A percentile compares a stretch with the other conserved stretches of the same genome.
phyloP scores from a whole-genome alignment of 2,113 vertebrate genomes.

The Sylvietta virens region DNA sequence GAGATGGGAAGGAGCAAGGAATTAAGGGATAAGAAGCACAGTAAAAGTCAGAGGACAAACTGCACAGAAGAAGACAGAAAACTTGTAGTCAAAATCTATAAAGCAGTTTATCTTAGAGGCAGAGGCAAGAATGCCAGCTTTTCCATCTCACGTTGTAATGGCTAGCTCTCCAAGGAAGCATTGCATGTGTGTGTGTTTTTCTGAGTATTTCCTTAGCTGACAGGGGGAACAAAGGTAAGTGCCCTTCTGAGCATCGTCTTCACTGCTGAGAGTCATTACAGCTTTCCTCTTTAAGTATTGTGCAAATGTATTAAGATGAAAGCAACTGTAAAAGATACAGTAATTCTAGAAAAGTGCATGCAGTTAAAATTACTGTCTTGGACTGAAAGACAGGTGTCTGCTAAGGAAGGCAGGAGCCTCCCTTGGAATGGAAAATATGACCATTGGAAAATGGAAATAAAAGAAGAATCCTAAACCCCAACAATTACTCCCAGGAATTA shows the following conservation, averaged over 20 bases:
- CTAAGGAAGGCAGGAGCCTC: not conserved
- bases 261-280: not conserved
- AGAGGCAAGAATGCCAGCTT: not conserved
- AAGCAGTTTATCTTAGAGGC: not conserved
- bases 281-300: not conserved
- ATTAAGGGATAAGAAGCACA: not conserved
- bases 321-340: not conserved
- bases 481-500: not conserved
- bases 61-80: not conserved
- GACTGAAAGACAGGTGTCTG: not conserved
- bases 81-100: not conserved
- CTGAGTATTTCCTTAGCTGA: not conserved
- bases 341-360: not conserved
- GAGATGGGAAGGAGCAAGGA: not conserved
- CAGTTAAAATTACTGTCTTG: not conserved
- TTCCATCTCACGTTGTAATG: not conserved
- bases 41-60: not conserved
- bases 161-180: not conserved
- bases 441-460: too few relatives aligned
- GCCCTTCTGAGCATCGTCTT: not conserved
- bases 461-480: not conserved
- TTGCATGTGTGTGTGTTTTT: rapidly evolving
- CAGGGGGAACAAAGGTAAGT: not conserved
- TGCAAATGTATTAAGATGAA: not conserved
- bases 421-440: not conserved